Evolutionary conservation across 2,113 vertebrate genomes (phyloP).

Genomic region (Heptranchias perlo): DNA sequence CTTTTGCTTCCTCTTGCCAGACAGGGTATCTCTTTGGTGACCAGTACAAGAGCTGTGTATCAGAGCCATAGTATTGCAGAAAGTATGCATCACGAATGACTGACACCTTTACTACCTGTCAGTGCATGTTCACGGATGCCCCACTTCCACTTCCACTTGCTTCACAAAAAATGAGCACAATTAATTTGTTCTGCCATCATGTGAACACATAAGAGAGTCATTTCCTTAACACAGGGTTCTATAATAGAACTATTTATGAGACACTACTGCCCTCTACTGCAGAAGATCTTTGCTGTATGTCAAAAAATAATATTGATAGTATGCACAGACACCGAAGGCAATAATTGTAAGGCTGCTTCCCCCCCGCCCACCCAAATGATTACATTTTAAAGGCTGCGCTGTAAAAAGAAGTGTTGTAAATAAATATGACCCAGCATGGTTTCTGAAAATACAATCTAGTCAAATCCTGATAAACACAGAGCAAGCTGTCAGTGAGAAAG

Average conservation of each 20-base stretch:
- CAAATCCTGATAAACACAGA: not conserved
- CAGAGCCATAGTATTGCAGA: not conserved
- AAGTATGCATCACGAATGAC: not conserved
- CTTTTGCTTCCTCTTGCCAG: not conserved
- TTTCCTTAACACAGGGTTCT: not conserved
- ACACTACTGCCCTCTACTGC: slow-evolving; percentile 23
- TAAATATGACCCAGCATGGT: not conserved
- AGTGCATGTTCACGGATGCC: not conserved
- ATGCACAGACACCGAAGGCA: not conserved
- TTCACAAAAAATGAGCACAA: slow-evolving; percentile 5
- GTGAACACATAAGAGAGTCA: not conserved
- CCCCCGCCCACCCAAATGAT: not conserved
- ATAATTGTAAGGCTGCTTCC: not conserved
- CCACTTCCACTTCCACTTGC: not conserved
- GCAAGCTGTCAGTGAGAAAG: not conserved
- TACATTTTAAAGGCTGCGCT: not conserved
- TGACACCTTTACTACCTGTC: not conserved
- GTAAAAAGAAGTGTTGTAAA: not conserved
- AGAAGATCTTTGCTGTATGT: not conserved
- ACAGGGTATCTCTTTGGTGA: not conserved
- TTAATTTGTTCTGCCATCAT: slow-evolving; percentile 15
- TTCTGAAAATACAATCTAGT: not conserved
- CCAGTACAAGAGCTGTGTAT: not conserved
- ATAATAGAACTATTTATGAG: not conserved
- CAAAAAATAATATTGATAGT: not conserved